These are phyloP conservation scores for Ondatra zibethicus DNA, from an alignment of 2,113 vertebrate species.

Conservation along the genomic window DNA sequence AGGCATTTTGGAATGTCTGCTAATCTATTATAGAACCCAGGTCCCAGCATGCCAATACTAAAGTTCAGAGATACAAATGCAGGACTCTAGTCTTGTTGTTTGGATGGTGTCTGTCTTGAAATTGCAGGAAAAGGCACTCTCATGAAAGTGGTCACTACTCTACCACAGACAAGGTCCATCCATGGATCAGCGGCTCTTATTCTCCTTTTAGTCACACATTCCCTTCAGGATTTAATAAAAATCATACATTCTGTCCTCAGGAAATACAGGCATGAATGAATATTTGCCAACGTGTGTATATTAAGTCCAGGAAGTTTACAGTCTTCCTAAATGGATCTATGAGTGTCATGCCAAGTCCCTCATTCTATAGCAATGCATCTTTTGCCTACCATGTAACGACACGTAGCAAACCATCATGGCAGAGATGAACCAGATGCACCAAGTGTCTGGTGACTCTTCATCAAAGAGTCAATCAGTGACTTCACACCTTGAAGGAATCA, in stretches of 20 bases:
- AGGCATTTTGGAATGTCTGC: neutral
- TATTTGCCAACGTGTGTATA: neutral
- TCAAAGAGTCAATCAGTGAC: neutral
- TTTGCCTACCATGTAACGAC: neutral
- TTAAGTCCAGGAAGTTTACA: neutral
- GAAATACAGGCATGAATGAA: neutral
- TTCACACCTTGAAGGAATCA: neutral
- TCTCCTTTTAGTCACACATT: slow-evolving; percentile 3
- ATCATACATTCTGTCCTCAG: neutral
- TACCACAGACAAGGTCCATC: neutral
- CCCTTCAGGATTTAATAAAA: neutral
- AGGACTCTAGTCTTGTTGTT: neutral
- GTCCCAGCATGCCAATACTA: neutral
- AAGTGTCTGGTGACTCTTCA: neutral
- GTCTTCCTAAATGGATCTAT: neutral
- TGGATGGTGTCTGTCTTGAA: neutral
- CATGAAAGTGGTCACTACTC: neutral
- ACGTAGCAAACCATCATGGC: neutral
- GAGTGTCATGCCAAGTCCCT: neutral
- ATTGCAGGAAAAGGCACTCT: neutral
- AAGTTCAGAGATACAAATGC: neutral
- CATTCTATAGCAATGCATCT: neutral
- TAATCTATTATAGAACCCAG: slow-evolving; percentile 1
- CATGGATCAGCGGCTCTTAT: neutral
- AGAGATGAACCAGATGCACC: neutral